Base-by-base conservation (phyloP, 2,797 vertebrate species). In the Xenentodon cancila region DNA sequence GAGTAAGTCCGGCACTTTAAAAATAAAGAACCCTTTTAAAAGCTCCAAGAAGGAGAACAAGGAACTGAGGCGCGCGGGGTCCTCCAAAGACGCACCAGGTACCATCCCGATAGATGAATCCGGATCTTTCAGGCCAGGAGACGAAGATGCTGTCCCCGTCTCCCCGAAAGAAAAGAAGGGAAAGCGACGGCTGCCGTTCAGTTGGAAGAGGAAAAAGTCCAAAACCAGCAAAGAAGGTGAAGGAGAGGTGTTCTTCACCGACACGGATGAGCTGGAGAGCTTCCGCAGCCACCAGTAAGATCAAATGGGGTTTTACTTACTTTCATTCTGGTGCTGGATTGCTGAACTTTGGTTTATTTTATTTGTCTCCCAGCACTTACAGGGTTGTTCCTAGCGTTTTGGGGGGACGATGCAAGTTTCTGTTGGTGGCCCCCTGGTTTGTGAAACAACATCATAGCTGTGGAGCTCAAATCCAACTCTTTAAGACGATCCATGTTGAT, bases 1-100 rank as follows among this genome's bases (percentile, higher is more conserved):
- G 90, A 92, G 81, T 22, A 89, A 80, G 62, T 83, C 90, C 57
- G 32, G 59, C 79, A 37, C 80, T 2, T 67, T 87, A 22, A 85
- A 73, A 61, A 25, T 87, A 22, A 85, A 73, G 63, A 25, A 46
- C 5, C 4, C 87, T 0, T 91, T 92, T 5, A 88, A 73, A 45
- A 1, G 68, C 0, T 89, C 89, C 1, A 47, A 17, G 0, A 80
- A 84, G 0, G 90, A 84, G 56, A 77, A 80, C 9, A 84, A 76
- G 58, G 74, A 81, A 34, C 34, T 2, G 25, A 71, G 68, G 18
- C 37, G 9, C 18, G 7, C 61, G 3, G 43, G 2, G 16, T 50
- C 77, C 0, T 32, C 59, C 51, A 1, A 1, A 0, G 65, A 58
- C 9, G 45, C 4, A 5, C 8, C 59, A 1, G 34, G 17, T 11